Percentiles rank a stretch among this genome's conserved stretches.
phyloP scores from a whole-genome alignment of 2,113 vertebrate species.

The Paraplagusia blochii region DNA sequence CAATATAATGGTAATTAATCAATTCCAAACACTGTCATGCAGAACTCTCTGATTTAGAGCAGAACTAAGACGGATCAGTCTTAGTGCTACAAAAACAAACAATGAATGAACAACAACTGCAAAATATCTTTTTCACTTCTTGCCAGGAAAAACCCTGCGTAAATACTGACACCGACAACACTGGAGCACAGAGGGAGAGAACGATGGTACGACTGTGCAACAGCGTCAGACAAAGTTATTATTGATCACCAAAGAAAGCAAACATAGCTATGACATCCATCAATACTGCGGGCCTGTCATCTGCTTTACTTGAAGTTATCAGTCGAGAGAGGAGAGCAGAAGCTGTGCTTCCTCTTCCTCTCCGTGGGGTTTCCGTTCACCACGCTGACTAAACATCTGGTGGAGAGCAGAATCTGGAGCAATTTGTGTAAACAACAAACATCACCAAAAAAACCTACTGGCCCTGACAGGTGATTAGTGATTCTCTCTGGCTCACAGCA shows the following conservation, averaged over 20 bases:
- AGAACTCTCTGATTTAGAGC: conserved; percentile 34
- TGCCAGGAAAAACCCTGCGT: too few species aligned
- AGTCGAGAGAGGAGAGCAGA: conserved; percentile 33
- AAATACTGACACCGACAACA: conserved; percentile 1
- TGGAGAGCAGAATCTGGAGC: conserved; percentile 29
- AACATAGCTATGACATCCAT: conserved; percentile 51
- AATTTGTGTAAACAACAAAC: conserved; percentile 26
- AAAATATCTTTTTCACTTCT: too few species aligned
- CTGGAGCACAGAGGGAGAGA: not conserved
- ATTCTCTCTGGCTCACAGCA: conserved; percentile 5
- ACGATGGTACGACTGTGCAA: not conserved
- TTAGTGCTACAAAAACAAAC: too few species aligned
- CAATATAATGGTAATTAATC: conserved; percentile 60
- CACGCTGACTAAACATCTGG: conserved; percentile 28
- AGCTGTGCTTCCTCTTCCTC: conserved; percentile 35
- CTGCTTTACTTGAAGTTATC: conserved; percentile 35
- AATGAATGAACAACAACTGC: too few species aligned
- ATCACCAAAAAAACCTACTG: conserved; percentile 11
- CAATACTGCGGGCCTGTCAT: conserved; percentile 55
- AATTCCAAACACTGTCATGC: conserved; percentile 46
- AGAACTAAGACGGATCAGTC: conserved; percentile 14
- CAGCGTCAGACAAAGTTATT: not conserved
- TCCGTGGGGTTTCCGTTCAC: conserved; percentile 32
- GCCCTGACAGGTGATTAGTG: conserved; percentile 39
- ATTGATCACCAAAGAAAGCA: conserved; percentile 43